phyloP scores from a whole-genome alignment of 2,888 invertebrate species.

The Poecilus cupreus region DNA sequence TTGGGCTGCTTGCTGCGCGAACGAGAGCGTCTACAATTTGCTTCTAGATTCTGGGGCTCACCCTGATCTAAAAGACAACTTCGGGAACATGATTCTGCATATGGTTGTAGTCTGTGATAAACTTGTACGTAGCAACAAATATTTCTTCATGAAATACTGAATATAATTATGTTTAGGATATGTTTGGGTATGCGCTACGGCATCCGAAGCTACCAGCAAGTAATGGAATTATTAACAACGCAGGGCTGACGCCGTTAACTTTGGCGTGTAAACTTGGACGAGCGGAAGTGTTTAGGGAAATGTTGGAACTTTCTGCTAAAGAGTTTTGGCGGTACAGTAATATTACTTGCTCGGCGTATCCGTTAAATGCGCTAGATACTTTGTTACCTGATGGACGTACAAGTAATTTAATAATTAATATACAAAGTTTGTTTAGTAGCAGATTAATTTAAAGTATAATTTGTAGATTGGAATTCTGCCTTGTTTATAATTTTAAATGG shows the following conservation, averaged over 20 bases:
- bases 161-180: slow-evolving; percentile 80
- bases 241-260: slow-evolving; percentile 95
- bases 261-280: slow-evolving; percentile 96
- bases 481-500: slow-evolving; percentile 98
- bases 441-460: neutral
- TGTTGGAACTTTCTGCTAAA: slow-evolving; percentile 95
- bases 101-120: slow-evolving; percentile 99
- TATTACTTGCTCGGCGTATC: slow-evolving; percentile 98
- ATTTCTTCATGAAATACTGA: slow-evolving; percentile 1
- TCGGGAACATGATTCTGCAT: slow-evolving; percentile 99
- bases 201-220: slow-evolving; percentile 96
- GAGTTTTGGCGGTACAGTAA: slow-evolving; percentile 99
- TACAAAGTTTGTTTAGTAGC: slow-evolving; percentile 37
- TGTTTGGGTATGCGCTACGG: slow-evolving; percentile 98
- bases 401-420: slow-evolving; percentile 78
- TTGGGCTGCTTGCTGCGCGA: slow-evolving; percentile 98
- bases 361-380: slow-evolving; percentile 96
- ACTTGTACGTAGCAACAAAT: slow-evolving; percentile 78
- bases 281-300: slow-evolving; percentile 97
- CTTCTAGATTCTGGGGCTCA: slow-evolving; percentile 94
- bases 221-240: slow-evolving; percentile 91
- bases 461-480: slow-evolving; percentile 97
- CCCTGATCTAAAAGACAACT: slow-evolving; percentile 96
- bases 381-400: slow-evolving; percentile 95
- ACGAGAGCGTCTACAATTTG: slow-evolving; percentile 97